phyloP scores from a whole-genome alignment of 2,797 vertebrate species.

The Arrhamphus sclerolepis region DNA sequence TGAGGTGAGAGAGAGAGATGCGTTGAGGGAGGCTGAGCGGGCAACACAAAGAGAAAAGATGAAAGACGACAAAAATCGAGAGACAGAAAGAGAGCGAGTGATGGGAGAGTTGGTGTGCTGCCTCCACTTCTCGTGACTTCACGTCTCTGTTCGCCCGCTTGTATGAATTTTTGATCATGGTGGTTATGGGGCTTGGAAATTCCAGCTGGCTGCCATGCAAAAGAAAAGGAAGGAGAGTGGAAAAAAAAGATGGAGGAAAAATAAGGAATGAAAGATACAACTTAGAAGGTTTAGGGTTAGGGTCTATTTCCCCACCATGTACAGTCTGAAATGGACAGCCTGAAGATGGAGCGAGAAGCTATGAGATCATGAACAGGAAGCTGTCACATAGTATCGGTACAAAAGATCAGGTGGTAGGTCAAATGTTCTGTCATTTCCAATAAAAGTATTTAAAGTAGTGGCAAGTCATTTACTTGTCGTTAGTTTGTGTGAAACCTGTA shows the following conservation, averaged over 20 bases:
- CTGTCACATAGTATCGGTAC: not conserved
- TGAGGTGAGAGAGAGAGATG: conserved; percentile 49
- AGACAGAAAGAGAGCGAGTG: conserved; percentile 48
- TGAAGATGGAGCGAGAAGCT: not conserved
- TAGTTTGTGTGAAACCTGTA: too few species aligned
- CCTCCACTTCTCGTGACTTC: conserved; percentile 35
- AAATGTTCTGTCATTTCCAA: too few species aligned
- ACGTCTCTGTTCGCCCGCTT: conserved; percentile 53
- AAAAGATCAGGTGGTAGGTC: too few species aligned
- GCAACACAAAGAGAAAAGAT: conserved; percentile 61
- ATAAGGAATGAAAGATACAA: conserved; percentile 26
- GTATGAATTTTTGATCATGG: conserved; percentile 75
- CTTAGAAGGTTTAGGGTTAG: too few species aligned
- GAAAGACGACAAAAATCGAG: conserved; percentile 65
- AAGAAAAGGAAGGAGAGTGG: conserved; percentile 39
- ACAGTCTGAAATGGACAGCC: too few species aligned
- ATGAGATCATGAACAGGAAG: conserved; percentile 11
- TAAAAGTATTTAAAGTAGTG: too few species aligned
- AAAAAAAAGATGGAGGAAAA: conserved; percentile 45
- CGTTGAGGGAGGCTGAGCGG: conserved; percentile 41
- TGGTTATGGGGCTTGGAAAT: conserved; percentile 64
- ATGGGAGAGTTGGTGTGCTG: conserved; percentile 50
- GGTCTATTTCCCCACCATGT: not conserved
- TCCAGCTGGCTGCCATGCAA: conserved; percentile 64
- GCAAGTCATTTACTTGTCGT: too few species aligned